Evolutionary conservation across 2,113 vertebrate genomes (phyloP), one percentile per base, ranked within the genome.

Genomic region (Lethenteron reissneri): DNA sequence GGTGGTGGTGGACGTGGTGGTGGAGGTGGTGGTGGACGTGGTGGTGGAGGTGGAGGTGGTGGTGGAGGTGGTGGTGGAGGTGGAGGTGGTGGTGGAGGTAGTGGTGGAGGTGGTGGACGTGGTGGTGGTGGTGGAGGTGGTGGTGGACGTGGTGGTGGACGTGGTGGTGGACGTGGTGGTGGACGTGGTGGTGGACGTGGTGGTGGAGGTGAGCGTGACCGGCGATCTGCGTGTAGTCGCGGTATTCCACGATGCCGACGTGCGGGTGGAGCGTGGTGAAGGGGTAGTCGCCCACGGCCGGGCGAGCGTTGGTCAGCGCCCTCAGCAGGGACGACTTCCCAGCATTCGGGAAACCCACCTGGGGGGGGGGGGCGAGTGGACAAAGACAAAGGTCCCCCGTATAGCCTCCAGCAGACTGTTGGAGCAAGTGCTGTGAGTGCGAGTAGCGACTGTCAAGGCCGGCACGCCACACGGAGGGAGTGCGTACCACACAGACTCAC

Each of bases 301-400:
- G 94, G 62, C 75, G 87, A 1, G 94, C 94, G 0, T 85, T 87
- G 12, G 92, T 91, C 74, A 99, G 85, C 56, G 84, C 88, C 78
- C 88, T 83, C 74, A 99, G 76, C 25, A 99, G 79, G 0, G 90
- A 95, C 0, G 94, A 99, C 75, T 99, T 99, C 9, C 94, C 92
- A 15, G 88, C 86, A 14, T 97, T 99, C 62, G 94, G 94, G 81
- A 96, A 91, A 1, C 94, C 92, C 8, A 99, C 87, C 94, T 99
- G 75, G 58, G 60, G 60, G 60, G 60, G 60, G 60, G 60, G 60
- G 60, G n/a, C 14, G 60, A 64, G 60, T 15, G 17, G 17, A 64
- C 14, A 17, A 64, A 64, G 17, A 64, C 14, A 64, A 64, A 64
- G 2, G 17, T 15, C 60, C 60, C 17, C 60, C 25, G 3, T 41